Evolutionary conservation across 2,113 vertebrate species (phyloP).

Genomic region (Percopsis transmontana): DNA sequence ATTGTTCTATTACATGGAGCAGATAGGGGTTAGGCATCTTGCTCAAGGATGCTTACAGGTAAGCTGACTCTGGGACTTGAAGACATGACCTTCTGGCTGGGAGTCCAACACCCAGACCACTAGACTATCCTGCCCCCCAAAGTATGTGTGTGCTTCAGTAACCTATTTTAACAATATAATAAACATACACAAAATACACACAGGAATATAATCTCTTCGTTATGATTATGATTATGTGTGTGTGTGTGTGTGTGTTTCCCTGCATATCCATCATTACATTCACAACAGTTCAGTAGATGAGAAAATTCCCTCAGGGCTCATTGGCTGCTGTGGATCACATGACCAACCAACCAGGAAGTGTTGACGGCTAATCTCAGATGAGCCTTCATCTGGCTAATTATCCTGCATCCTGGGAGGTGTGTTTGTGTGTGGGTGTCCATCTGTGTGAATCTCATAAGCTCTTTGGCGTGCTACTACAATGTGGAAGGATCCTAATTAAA

Average conservation of each 20-base stretch:
- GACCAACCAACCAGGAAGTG: slow-evolving; percentile 47
- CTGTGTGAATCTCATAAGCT: neutral
- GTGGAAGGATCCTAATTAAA: too few relatives aligned
- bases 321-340: slow-evolving; percentile 47
- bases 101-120: too few relatives aligned
- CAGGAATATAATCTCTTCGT: too few relatives aligned
- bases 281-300: slow-evolving; percentile 25
- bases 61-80: too few relatives aligned
- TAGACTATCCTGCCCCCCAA: too few relatives aligned
- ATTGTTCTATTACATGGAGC: too few relatives aligned
- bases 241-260: slow-evolving; percentile 18
- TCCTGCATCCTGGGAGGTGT: slow-evolving; percentile 5
- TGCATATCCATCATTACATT: slow-evolving; percentile 23
- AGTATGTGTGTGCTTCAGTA: slow-evolving; percentile 7
- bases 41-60: too few relatives aligned
- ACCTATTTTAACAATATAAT: too few relatives aligned
- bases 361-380: slow-evolving; percentile 49
- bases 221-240: neutral
- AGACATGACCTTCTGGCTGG: too few relatives aligned
- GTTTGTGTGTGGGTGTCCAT: neutral
- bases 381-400: slow-evolving; percentile 51
- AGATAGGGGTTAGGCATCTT: too few relatives aligned
- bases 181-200: too few relatives aligned
- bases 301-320: slow-evolving; percentile 37
- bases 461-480: too few relatives aligned